Conservation (phyloP, 92 coral and sea anemone genomes). For the Epizoanthus ramosus region DNA sequence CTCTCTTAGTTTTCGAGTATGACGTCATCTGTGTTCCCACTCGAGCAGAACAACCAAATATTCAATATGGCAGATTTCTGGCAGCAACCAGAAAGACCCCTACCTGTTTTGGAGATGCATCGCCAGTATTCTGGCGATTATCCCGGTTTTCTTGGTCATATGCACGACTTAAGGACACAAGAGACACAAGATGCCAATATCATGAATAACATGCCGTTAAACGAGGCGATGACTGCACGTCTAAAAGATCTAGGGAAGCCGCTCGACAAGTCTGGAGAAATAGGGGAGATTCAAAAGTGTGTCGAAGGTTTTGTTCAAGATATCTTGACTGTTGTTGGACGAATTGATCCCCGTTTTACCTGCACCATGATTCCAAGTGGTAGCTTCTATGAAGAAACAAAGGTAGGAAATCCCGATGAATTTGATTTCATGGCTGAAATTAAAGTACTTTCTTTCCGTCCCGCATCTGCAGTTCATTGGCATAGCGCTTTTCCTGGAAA, state of each 20-base stretch:
- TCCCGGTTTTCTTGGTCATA: slow-evolving; percentile 23
- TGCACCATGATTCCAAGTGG: slow-evolving; percentile 40
- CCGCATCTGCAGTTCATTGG: slow-evolving; percentile 28
- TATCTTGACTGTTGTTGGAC: slow-evolving; percentile 33
- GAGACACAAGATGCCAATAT: background rate
- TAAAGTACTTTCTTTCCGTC: slow-evolving; percentile 43
- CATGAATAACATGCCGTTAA: background rate
- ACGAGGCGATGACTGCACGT: background rate
- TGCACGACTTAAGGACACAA: slow-evolving; percentile 4
- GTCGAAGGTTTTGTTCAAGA: slow-evolving; percentile 38
- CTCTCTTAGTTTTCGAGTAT: too few relatives aligned
- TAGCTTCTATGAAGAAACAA: slow-evolving; percentile 52
- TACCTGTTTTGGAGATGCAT: slow-evolving; percentile 10
- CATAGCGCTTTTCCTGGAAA: slow-evolving; percentile 42
- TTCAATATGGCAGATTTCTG: slow-evolving; percentile 2
- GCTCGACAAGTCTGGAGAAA: slow-evolving; percentile 17
- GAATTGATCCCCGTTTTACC: slow-evolving; percentile 31
- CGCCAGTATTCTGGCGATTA: slow-evolving; percentile 1
- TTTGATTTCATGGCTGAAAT: slow-evolving; percentile 54
- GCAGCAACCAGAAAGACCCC: background rate
- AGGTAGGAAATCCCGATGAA: slow-evolving; percentile 34
- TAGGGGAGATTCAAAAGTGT: slow-evolving; percentile 4
- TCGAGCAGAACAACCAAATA: too few relatives aligned
- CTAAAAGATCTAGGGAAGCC: slow-evolving; percentile 33
- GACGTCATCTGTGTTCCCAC: too few relatives aligned